Conservation (phyloP, 2,797 vertebrate genomes). For the Hyperoplus immaculatus region DNA sequence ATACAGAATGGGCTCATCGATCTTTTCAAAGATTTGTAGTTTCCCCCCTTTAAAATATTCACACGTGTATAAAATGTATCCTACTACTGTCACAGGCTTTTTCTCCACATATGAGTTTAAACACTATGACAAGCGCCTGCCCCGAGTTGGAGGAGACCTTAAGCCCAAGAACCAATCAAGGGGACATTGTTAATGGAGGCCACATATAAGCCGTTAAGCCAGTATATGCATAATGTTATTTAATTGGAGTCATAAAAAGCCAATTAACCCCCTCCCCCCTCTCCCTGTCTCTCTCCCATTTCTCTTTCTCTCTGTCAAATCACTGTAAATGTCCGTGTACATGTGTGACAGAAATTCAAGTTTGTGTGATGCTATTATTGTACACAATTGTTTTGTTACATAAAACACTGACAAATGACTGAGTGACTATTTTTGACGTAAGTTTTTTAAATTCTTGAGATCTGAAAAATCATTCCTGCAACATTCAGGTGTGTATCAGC, state of each 20-base stretch:
- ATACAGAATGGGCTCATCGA: slow-evolving; percentile 56
- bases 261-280: slow-evolving; percentile 85
- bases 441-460: slow-evolving; percentile 16
- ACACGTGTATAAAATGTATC: slow-evolving; percentile 62
- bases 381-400: slow-evolving; percentile 21
- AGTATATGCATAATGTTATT: slow-evolving; percentile 90
- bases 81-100: slow-evolving; percentile 57
- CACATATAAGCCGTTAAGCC: slow-evolving; percentile 90
- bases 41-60: slow-evolving; percentile 74
- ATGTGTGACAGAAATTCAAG: slow-evolving; percentile 57
- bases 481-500: slow-evolving; percentile 32
- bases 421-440: slow-evolving; percentile 14
- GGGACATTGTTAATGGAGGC: slow-evolving; percentile 90
- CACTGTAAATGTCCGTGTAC: slow-evolving; percentile 33
- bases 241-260: slow-evolving; percentile 92
- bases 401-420: slow-evolving; percentile 21
- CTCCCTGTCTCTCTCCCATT: slow-evolving; percentile 5
- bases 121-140: slow-evolving; percentile 72
- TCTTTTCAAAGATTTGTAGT: slow-evolving; percentile 60
- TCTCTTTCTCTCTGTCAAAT: slow-evolving; percentile 64
- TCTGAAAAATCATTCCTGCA: slow-evolving; percentile 33
- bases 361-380: slow-evolving; percentile 33
- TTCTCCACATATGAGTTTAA: slow-evolving; percentile 70
- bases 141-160: slow-evolving; percentile 83
- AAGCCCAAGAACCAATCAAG: slow-evolving; percentile 88